phyloP scores from a whole-genome alignment of 2,888 invertebrate species.

The Drosophila paracracens region DNA sequence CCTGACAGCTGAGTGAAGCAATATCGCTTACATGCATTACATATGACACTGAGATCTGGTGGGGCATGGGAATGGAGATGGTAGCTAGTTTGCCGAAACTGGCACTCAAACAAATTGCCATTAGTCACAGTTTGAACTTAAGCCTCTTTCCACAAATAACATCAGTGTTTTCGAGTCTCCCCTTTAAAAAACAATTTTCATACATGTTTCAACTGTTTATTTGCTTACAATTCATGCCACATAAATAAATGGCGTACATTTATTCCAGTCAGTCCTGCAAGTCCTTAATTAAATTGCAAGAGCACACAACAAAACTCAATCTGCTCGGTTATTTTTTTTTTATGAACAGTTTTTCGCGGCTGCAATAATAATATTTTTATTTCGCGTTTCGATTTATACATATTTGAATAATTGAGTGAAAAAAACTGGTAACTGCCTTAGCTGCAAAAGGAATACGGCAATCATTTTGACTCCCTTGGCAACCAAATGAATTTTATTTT shows the following conservation, averaged over 20 bases:
- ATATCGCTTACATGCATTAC: slow-evolving; percentile 79
- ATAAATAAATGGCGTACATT: slow-evolving; percentile 32
- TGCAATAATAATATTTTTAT: not conserved
- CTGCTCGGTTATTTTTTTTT: not conserved
- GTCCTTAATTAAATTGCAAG: slow-evolving; percentile 56
- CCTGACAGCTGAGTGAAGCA: slow-evolving; percentile 76
- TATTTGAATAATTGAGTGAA: slow-evolving; percentile 14
- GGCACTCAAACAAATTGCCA: slow-evolving; percentile 73
- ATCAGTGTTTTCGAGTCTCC: slow-evolving; percentile 2
- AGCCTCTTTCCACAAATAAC: slow-evolving; percentile 3
- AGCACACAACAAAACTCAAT: not conserved
- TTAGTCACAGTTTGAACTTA: slow-evolving; percentile 52
- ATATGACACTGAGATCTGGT: slow-evolving; percentile 31
- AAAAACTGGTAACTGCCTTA: slow-evolving; percentile 31
- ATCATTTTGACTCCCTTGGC: slow-evolving; percentile 25
- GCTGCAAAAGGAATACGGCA: slow-evolving; percentile 24
- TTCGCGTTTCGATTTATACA: slow-evolving; percentile 8
- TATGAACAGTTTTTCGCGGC: not conserved
- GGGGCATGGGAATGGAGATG: not conserved
- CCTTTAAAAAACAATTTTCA: slow-evolving; percentile 16
- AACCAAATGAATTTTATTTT: slow-evolving; percentile 32
- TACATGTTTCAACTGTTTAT: slow-evolving; percentile 21
- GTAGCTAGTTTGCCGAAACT: slow-evolving; percentile 11
- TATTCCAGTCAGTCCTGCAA: slow-evolving; percentile 19
- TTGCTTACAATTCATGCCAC: slow-evolving; percentile 5